phyloP scores from a whole-genome alignment of 2,888 invertebrate species.

The Hymenopus coronatus region DNA sequence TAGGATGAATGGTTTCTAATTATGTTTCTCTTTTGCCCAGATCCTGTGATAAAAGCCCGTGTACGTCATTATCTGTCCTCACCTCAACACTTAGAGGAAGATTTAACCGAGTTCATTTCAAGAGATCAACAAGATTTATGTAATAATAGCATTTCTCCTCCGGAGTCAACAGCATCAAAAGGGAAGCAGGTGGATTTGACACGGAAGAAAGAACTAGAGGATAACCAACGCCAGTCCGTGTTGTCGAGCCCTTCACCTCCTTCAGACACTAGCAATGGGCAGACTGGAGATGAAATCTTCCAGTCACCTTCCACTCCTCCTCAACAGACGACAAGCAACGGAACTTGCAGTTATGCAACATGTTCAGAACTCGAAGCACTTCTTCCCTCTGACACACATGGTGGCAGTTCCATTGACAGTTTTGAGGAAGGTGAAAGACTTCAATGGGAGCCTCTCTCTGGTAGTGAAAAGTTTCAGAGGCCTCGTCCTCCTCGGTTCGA shows the following conservation, averaged over 20 bases:
- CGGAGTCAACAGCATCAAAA: neutral
- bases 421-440: constrained; percentile 51
- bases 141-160: neutral
- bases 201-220: neutral
- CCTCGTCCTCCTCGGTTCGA: constrained; percentile 68
- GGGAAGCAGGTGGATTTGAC: neutral
- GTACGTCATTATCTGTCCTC: constrained; percentile 46
- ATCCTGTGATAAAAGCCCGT: constrained; percentile 79
- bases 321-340: constrained; percentile 45
- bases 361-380: constrained; percentile 50
- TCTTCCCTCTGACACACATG: constrained; percentile 40
- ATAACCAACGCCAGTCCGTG: neutral
- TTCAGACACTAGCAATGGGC: constrained; percentile 12
- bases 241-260: constrained; percentile 8
- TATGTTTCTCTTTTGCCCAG: constrained; percentile 51
- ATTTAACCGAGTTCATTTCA: constrained; percentile 27
- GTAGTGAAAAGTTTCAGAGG: constrained; percentile 45
- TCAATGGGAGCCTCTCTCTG: constrained; percentile 54
- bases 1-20: neutral
- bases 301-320: constrained; percentile 17
- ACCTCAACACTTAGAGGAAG: constrained; percentile 30
- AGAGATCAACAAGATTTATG: constrained; percentile 17
- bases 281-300: neutral
- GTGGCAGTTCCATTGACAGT: constrained; percentile 40
- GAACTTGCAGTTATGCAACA: constrained; percentile 52